Percentiles rank a stretch among this genome's conserved stretches.
Evolutionary conservation across 1,140 invertebrate species (phyloP).

Genomic region (Episyrphus balteatus): DNA sequence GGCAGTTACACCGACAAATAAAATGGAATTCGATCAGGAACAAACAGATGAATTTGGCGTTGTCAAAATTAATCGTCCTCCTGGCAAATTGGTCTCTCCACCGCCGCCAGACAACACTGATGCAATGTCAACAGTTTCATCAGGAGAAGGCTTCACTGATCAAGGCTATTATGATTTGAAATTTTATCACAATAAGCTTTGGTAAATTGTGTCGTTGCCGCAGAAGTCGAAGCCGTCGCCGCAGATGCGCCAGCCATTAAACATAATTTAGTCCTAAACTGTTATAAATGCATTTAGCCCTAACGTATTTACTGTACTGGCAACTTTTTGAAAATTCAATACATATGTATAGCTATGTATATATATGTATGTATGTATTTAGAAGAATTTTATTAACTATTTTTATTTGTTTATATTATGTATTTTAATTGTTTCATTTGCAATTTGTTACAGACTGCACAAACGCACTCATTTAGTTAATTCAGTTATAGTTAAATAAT

Average conservation of each 20-base stretch:
- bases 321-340: conserved; percentile 22
- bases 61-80: conserved; percentile 31
- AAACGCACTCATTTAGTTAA: no score
- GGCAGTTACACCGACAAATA: conserved; percentile 29
- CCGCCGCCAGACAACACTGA: conserved; percentile 19
- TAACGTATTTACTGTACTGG: conserved; percentile 10
- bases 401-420: no score
- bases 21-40: conserved; percentile 34
- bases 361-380: no score
- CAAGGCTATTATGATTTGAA: conserved; percentile 51
- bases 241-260: no score
- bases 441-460: no score
- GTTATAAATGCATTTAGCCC: conserved; percentile 19
- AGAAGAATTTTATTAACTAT: no score
- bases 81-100: conserved; percentile 22
- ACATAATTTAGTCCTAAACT: background rate
- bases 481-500: no score
- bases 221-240: no score
- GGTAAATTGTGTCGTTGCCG: conserved; percentile 35
- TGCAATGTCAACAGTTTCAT: conserved; percentile 25
- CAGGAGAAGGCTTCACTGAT: conserved; percentile 38
- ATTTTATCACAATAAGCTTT: conserved; percentile 51
- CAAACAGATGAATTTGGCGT: conserved; percentile 31
- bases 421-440: no score
- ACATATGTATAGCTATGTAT: conserved; percentile 10